Evolutionary conservation across 2,113 vertebrate species (phyloP), one percentile per base, ranked within the genome.

Genomic region (Picathartes gymnocephalus): DNA sequence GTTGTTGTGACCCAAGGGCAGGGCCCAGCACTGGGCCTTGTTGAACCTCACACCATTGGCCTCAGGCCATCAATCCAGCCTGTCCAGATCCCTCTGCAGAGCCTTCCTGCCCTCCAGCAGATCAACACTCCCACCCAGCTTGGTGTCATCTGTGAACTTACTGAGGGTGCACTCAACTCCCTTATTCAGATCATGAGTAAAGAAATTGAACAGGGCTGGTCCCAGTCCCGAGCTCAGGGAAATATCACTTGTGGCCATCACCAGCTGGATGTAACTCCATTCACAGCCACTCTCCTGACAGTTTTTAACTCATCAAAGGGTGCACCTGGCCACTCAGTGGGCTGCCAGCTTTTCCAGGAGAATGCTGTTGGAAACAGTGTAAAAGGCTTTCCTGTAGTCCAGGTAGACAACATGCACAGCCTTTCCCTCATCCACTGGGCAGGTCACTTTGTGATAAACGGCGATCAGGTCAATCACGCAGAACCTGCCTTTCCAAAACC

Each of bases 391-490:
- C 14, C 47, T 42, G 54, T 8, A 42, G 30, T 17, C 31, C 17
- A 33, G 14, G 35, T 1, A 62, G 54, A 24, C 8, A 27, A 27
- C 9, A 69, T 6, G 14, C 24, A 47, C 25, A 47, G 30, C 17
- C 24, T 25, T 68, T 47, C 11, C 54, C 30, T 31, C 30, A 31
- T 22, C n/a, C 11, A 9, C 9, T 18, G 31, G 19, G 30, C 15
- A 13, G 17, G 7, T 45, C 39, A 30, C 7, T 4, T 18, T 17
- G 4, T 27, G 15, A 47, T 11, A 31, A 45, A 48, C 68, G 5
- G 20, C 1, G 0, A 42, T 40, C 21, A 35, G 14, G 20, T 15
- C 0, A 0, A 7, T 23, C 24, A 69, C 7, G 3, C 24, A 54
- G 47, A 35, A 76, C 12, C 21, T 42, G 35, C 8, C 25, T 28